phyloP scores from a whole-genome alignment of 2,888 invertebrate species.

The Panorpa germanica region DNA sequence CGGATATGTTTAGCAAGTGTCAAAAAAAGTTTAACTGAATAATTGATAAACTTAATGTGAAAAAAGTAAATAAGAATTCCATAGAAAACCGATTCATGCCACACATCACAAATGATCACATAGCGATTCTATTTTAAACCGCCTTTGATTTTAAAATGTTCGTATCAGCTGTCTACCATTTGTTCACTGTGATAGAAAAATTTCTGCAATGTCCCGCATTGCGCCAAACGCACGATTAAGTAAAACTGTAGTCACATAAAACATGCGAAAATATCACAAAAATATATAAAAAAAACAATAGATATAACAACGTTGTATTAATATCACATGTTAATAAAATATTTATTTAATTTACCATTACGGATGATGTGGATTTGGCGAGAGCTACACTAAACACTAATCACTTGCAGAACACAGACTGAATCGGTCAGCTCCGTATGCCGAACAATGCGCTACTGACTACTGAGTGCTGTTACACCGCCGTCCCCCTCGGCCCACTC shows the following conservation, averaged over 20 bases:
- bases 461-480: conserved; percentile 23
- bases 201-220: too few species aligned
- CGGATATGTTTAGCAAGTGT: too few species aligned
- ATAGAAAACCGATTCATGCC: too few species aligned
- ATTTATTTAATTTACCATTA: conserved; percentile 28
- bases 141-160: too few species aligned
- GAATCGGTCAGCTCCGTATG: conserved; percentile 33
- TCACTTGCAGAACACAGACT: conserved; percentile 36
- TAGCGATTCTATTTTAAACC: too few species aligned
- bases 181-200: too few species aligned
- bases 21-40: too few species aligned
- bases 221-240: too few species aligned
- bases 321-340: conserved; percentile 2
- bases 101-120: too few species aligned
- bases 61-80: too few species aligned
- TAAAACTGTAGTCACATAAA: conserved; percentile 3
- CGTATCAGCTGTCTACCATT: too few species aligned
- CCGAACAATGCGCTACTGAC: conserved; percentile 37
- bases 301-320: not conserved
- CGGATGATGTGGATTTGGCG: conserved; percentile 38
- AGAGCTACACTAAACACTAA: conserved; percentile 38
- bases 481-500: conserved; percentile 24
- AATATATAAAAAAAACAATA: conserved; percentile 3
- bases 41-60: too few species aligned
- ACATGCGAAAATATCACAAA: conserved; percentile 2